phyloP scores from a whole-genome alignment of 2,113 vertebrate species.

The Grammomys dolichurus region DNA sequence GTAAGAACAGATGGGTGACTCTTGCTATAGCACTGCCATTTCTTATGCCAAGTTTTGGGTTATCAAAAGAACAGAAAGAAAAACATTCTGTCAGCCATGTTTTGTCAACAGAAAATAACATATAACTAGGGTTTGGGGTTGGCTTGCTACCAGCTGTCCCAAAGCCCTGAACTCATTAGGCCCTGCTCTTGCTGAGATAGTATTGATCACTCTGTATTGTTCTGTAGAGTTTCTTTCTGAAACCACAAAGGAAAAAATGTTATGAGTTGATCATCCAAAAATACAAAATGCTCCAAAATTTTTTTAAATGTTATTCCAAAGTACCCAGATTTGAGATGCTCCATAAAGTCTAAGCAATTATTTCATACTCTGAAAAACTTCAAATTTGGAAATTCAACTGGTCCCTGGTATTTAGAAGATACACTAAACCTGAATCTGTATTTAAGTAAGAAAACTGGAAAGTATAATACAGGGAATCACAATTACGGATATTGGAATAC shows the following conservation, averaged over 20 bases:
- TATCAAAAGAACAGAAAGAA: neutral
- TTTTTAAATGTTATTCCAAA: neutral
- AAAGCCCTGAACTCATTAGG: neutral
- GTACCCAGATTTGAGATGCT: neutral
- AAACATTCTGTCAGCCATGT: neutral
- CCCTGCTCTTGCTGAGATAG: neutral
- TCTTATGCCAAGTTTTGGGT: neutral
- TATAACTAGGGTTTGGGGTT: neutral
- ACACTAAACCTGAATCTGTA: neutral
- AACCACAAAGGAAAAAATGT: neutral
- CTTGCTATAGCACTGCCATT: neutral
- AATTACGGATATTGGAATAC: neutral
- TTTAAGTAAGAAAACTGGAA: slow-evolving; percentile 14
- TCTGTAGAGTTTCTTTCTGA: neutral
- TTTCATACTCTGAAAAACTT: neutral
- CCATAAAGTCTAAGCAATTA: neutral
- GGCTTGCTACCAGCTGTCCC: neutral
- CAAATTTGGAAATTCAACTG: neutral
- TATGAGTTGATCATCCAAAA: neutral
- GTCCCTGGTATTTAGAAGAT: neutral
- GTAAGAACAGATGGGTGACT: slow-evolving; percentile 83
- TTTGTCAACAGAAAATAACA: neutral
- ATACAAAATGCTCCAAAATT: neutral
- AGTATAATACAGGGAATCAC: neutral
- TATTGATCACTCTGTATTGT: neutral